Evolutionary conservation across 2,888 invertebrate genomes (phyloP).

Genomic region (Drosophila sordidapex): DNA sequence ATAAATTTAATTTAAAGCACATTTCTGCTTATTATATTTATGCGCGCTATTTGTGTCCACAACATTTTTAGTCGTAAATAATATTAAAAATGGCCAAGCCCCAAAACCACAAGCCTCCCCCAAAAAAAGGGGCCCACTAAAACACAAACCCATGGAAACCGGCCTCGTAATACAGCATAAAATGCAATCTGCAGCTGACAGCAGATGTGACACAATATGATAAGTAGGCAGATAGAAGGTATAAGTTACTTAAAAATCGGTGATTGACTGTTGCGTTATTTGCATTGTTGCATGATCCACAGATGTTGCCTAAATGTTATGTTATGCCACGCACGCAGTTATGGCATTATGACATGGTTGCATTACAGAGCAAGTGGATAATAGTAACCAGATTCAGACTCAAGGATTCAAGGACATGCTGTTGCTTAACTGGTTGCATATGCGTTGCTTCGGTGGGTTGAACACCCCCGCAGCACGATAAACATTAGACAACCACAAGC

Average conservation of each 20-base stretch:
- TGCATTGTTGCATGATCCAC: conserved; percentile 9
- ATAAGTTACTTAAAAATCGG: not conserved
- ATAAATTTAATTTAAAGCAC: conserved; percentile 75
- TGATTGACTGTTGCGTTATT: conserved; percentile 1
- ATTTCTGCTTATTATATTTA: conserved; percentile 61
- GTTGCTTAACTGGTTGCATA: not conserved
- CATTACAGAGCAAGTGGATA: not conserved
- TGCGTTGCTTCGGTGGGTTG: not conserved
- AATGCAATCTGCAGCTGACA: conserved; percentile 50
- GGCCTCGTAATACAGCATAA: conserved; percentile 8
- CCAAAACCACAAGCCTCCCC: not conserved
- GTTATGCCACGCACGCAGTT: conserved; percentile 1
- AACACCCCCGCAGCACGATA: not conserved
- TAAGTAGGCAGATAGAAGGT: not conserved
- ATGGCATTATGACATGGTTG: not conserved
- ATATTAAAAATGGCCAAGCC: conserved; percentile 40
- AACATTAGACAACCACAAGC: not conserved
- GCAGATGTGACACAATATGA: conserved; percentile 27
- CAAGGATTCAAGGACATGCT: not conserved
- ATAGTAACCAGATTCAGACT: conserved; percentile 6
- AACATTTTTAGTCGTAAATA: conserved; percentile 43
- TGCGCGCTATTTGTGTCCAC: conserved; percentile 52
- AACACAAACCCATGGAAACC: not conserved
- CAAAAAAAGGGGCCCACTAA: not conserved
- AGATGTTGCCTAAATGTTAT: conserved; percentile 7